A percentile compares a stretch with the other conserved stretches of the same genome.
phyloP scores from a whole-genome alignment of 1,140 invertebrate genomes.

The Diuraphis noxia region DNA sequence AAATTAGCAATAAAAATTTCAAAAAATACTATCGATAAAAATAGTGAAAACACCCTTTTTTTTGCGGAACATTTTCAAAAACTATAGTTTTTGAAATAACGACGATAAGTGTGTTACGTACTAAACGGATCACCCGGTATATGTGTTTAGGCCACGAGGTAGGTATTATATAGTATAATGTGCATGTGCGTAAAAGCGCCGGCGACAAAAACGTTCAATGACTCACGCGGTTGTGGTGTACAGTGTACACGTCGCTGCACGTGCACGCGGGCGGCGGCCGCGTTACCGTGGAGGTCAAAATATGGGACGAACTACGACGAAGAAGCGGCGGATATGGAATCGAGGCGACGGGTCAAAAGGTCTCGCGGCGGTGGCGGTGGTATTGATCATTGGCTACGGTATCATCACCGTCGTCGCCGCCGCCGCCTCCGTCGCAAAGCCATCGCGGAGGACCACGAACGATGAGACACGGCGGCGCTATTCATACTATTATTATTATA shows the following conservation, averaged over 20 bases:
- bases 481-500: not conserved
- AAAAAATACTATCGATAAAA: no score
- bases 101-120: not conserved
- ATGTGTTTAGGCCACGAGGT: not conserved
- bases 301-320: not conserved
- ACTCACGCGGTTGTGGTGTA: not conserved
- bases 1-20: no score
- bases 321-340: not conserved
- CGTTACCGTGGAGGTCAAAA: not conserved
- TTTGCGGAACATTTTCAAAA: no score
- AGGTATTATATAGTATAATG: not conserved
- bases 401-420: not conserved
- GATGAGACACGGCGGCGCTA: no score
- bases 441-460: not conserved
- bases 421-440: not conserved
- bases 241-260: not conserved
- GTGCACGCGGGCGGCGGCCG: not conserved
- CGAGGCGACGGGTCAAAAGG: slow-evolving; percentile 19
- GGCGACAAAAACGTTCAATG: not conserved
- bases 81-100: not conserved
- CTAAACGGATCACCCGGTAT: not conserved
- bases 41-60: no score
- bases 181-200: not conserved
- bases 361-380: not conserved
- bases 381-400: slow-evolving; percentile 33